Conservation (phyloP, 2,888 invertebrate species). For the Leptopilina drosophilae region DNA sequence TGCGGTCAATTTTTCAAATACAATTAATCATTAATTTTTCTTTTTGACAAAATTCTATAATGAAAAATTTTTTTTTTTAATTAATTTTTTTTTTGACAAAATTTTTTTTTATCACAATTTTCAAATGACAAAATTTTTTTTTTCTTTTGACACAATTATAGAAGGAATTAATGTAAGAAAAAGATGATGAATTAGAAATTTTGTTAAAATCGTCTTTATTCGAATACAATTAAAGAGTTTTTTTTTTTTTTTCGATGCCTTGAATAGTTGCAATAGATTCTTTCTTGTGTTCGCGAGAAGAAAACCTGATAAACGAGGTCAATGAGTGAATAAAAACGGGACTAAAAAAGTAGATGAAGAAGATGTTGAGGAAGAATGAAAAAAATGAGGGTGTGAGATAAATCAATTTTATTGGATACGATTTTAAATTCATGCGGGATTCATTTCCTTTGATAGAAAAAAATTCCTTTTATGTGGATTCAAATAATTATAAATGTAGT, state of each 20-base stretch:
- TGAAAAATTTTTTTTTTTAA: too few relatives aligned
- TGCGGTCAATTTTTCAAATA: too few relatives aligned
- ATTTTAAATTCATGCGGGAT: neutral
- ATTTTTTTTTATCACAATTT: too few relatives aligned
- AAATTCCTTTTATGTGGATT: neutral
- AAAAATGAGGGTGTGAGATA: slow-evolving; percentile 36
- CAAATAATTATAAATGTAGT: neutral
- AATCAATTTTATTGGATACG: slow-evolving; percentile 12
- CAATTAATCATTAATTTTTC: too few relatives aligned
- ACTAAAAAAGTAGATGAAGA: slow-evolving; percentile 11
- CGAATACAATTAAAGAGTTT: neutral
- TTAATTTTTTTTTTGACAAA: too few relatives aligned
- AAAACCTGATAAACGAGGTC: slow-evolving; percentile 6
- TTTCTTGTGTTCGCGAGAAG: neutral
- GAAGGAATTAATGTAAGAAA: too few relatives aligned
- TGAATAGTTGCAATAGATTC: neutral
- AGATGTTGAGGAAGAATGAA: slow-evolving; percentile 14
- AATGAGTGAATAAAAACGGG: slow-evolving; percentile 1
- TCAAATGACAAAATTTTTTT: too few relatives aligned
- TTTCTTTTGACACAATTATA: too few relatives aligned
- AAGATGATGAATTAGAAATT: neutral
- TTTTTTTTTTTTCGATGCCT: neutral
- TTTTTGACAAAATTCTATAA: too few relatives aligned
- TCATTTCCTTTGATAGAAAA: neutral
- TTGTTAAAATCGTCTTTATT: neutral